phyloP scores from a whole-genome alignment of 2,797 vertebrate genomes.

The Rhinophrynus dorsalis region DNA sequence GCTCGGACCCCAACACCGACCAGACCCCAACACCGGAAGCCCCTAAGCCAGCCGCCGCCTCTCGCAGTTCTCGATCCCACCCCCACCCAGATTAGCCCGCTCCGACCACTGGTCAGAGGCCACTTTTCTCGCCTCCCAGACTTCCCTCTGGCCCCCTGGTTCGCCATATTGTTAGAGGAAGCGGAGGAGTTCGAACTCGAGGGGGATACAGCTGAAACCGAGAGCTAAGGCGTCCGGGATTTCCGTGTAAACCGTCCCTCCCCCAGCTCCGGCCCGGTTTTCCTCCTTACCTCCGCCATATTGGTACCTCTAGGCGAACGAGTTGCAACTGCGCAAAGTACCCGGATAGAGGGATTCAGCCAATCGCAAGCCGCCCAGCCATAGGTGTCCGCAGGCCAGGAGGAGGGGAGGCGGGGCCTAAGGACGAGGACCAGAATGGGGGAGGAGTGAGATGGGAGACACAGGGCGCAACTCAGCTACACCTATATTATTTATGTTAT shows the following conservation, averaged over 20 bases:
- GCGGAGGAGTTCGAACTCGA: neutral
- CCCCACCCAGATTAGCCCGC: constrained; percentile 38
- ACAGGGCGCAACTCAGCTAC: too few relatives aligned
- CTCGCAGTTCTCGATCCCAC: constrained; percentile 53
- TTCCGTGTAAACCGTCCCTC: constrained; percentile 38
- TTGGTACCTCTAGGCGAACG: constrained; percentile 91
- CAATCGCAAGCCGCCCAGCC: constrained; percentile 72
- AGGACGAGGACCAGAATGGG: constrained; percentile 3
- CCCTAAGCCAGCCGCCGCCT: constrained; percentile 52
- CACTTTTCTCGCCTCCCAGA: constrained; percentile 52
- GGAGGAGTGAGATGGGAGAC: constrained; percentile 13
- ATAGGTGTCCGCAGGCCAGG: constrained; percentile 20
- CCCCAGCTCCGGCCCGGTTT: constrained; percentile 79
- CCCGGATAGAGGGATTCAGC: constrained; percentile 85
- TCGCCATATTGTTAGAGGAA: neutral
- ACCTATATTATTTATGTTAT: too few relatives aligned
- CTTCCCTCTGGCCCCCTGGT: constrained; percentile 30
- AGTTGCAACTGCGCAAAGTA: constrained; percentile 79
- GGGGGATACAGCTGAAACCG: neutral
- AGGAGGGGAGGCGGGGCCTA: neutral
- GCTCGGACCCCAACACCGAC: neutral
- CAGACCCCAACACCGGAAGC: constrained; percentile 33
- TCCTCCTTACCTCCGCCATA: constrained; percentile 98
- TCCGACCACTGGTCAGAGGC: constrained; percentile 68
- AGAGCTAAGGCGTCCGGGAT: neutral